Base-by-base conservation (phyloP, 1,140 invertebrate species). In the Acromyrmex charruanus region DNA sequence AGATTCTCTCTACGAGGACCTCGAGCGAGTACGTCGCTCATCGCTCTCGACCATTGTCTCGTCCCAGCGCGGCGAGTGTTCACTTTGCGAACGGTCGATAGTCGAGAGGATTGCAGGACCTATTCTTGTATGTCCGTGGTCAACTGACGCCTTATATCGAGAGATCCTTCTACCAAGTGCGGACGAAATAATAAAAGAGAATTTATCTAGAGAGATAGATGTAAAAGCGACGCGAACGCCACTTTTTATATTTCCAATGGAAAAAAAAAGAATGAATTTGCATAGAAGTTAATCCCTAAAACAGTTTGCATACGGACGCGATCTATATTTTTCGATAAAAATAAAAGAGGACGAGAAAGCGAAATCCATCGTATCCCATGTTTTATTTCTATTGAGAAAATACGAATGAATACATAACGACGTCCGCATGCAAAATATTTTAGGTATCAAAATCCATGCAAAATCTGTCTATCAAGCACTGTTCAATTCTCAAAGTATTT, bases 321-420 rank as follows among this genome's bases (percentile, higher is more conserved):
- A 72, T 74, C 68, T 61, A 59, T 49, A 74, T 59, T 74, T 61
- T 21, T 59, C 80, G 80, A 44, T 35, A 49, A 58, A 82, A 82
- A 82, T 72, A 72, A 74, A 44, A 49, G 68, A 59, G n/a, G 10
- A 61, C 44, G 53, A 39, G 39, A 21, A 61, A 82, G 79, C 53
- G 16, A 72, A 74, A 59, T 28, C 35, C 35, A 59, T 61, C 31
- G 31, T 61, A 28, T 59, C 14, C 12, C 44, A 35, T 53, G 49
- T 69, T 80, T 71, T 69, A 69, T 82, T 74, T 82, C 18, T 49
- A 75, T 74, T 49, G 69, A 84, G 39, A 61, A 84, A 51, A 74
- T 61, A 61, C 66, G 51, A 55, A 81, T 81, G 49, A 55, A 69
- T 71, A 74, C 55, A 18, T 69, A 69, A 69, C 66, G 25, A 31